A percentile compares a stretch with the other conserved stretches of the same genome.
Evolutionary conservation across 2,888 invertebrate species (phyloP).

Genomic region (Cephus sareptanus): DNA sequence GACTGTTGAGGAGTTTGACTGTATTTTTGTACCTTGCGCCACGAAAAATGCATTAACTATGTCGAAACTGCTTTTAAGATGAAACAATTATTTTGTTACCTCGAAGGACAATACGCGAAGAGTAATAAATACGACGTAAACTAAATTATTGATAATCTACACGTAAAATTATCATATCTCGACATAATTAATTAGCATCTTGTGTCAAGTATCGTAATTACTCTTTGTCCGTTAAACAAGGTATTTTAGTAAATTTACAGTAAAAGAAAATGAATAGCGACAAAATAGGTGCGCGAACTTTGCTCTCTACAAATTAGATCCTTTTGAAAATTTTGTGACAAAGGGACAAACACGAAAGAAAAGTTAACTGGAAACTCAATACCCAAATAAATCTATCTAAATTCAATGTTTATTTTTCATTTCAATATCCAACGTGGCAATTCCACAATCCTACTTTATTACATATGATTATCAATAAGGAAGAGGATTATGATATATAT

Average conservation of each 20-base stretch:
- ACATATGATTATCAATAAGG: constrained; percentile 8
- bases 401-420: constrained; percentile 12
- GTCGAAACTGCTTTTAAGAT: neutral
- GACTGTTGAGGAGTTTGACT: neutral
- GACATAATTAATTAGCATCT: neutral
- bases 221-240: neutral
- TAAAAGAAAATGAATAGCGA: neutral
- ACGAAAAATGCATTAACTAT: neutral
- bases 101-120: neutral
- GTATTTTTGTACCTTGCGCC: constrained; percentile 13
- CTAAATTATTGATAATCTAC: neutral
- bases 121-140: neutral
- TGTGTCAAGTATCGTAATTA: neutral
- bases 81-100: neutral
- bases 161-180: neutral
- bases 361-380: constrained; percentile 37
- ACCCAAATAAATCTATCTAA: constrained; percentile 34
- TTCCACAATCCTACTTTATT: constrained; percentile 17
- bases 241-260: neutral
- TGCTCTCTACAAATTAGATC: neutral
- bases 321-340: neutral
- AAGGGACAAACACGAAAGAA: neutral
- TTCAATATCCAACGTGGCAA: constrained; percentile 5
- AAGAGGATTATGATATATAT: neutral
- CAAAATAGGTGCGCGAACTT: neutral